Evolutionary conservation across 2,113 vertebrate species (phyloP).

Genomic region (Malurus cyaneus): DNA sequence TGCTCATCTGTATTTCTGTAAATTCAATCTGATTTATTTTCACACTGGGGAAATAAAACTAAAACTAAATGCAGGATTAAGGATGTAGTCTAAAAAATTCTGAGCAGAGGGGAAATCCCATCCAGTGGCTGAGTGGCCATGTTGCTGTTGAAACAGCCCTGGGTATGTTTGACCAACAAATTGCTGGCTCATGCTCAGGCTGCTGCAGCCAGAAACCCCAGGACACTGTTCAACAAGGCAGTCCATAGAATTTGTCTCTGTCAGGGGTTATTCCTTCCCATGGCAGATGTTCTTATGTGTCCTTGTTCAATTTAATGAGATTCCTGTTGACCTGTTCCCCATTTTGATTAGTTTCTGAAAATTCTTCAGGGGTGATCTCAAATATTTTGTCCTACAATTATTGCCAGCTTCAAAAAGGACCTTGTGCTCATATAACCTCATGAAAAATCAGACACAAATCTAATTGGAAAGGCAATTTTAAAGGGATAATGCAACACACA

Average conservation of each 20-base stretch:
- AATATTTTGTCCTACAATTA: neutral
- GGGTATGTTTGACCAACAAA: neutral
- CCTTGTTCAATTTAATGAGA: neutral
- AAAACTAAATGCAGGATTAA: neutral
- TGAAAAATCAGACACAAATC: neutral
- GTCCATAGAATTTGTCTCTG: neutral
- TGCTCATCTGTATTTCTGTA: neutral
- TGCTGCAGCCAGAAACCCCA: neutral
- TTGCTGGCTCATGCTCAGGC: neutral
- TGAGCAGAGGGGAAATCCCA: neutral
- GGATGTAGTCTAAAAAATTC: neutral
- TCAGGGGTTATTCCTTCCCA: neutral
- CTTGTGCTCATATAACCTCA: neutral
- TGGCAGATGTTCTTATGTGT: neutral
- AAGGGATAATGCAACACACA: neutral
- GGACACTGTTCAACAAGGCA: neutral
- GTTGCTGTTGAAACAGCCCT: neutral
- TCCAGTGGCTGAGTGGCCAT: neutral
- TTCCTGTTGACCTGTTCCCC: neutral
- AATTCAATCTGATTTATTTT: neutral
- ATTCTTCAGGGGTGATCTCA: neutral
- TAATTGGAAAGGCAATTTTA: neutral
- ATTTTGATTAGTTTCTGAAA: neutral
- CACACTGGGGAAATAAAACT: accelerated
- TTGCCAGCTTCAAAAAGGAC: neutral